These are phyloP conservation scores for Alethe diademata DNA, from an alignment of 2,113 vertebrate species.

Conservation along the genomic window DNA sequence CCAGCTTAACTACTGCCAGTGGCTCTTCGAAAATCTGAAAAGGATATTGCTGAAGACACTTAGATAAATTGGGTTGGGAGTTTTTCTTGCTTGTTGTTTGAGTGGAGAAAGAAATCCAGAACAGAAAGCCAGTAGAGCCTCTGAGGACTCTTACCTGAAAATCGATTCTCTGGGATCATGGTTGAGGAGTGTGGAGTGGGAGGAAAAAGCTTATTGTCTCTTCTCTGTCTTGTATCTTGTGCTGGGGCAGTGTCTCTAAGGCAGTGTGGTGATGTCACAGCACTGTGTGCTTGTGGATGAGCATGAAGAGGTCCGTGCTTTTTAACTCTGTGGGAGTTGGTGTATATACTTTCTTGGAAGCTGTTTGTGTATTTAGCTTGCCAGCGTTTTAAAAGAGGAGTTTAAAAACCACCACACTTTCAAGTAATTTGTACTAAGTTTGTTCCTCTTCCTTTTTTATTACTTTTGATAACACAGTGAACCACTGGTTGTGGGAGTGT, in stretches of 20 bases:
- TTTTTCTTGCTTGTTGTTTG: background rate
- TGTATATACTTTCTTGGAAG: background rate
- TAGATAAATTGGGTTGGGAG: slow-evolving; percentile 1
- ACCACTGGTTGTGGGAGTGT: background rate
- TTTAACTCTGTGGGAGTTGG: background rate
- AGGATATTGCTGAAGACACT: slow-evolving; percentile 38
- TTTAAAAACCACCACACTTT: background rate
- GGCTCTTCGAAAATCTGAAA: background rate
- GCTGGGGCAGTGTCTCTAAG: background rate
- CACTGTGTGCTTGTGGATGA: background rate
- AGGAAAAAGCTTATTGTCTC: background rate
- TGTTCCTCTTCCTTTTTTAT: background rate
- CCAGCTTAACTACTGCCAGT: slow-evolving; percentile 38
- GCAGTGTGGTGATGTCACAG: background rate
- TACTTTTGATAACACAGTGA: background rate
- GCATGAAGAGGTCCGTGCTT: background rate
- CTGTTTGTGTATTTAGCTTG: background rate
- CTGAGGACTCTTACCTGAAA: background rate
- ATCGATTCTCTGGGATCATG: background rate
- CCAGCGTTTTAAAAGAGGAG: background rate
- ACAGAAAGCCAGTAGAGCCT: background rate
- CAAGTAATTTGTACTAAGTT: background rate
- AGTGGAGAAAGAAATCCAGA: background rate
- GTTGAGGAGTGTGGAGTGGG: background rate
- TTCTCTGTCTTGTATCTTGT: background rate